A percentile compares a stretch with the other conserved stretches of the same genome.
Evolutionary conservation across 2,113 vertebrate species (phyloP).

Genomic region (Rhadina sibilatrix): DNA sequence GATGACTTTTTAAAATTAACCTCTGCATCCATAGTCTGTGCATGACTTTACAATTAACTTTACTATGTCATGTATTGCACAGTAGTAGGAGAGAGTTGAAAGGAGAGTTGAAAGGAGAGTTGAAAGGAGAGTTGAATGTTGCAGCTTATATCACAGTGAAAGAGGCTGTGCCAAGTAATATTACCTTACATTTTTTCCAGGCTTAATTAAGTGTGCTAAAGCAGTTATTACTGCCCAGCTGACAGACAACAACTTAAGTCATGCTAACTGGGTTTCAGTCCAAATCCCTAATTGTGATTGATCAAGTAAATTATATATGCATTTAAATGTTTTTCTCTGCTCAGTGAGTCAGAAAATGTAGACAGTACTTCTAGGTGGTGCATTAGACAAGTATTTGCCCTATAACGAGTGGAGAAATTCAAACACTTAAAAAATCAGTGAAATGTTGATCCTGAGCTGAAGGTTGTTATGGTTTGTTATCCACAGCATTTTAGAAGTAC

Average conservation of each 20-base stretch:
- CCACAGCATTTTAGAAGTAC: neutral
- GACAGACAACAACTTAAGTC: neutral
- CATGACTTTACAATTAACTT: neutral
- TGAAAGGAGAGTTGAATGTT: neutral
- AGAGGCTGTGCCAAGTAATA: neutral
- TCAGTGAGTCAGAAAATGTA: neutral
- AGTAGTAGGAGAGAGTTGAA: too few species aligned
- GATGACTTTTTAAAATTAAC: neutral
- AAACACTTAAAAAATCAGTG: neutral
- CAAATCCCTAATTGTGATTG: conserved; percentile 14
- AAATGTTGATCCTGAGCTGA: neutral
- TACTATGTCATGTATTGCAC: neutral
- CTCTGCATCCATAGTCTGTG: neutral
- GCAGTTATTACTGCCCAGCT: neutral
- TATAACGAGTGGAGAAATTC: neutral
- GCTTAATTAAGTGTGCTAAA: conserved; percentile 15
- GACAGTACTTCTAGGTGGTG: neutral
- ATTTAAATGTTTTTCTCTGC: conserved; percentile 6
- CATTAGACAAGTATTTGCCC: neutral
- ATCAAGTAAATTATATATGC: neutral
- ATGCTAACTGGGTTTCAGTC: conserved; percentile 2
- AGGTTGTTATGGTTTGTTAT: neutral
- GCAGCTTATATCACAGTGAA: neutral
- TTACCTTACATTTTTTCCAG: neutral
- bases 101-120: too few species aligned